Evolutionary conservation across 2,113 vertebrate species (phyloP), one percentile per base, ranked within the genome.

Genomic region (Theristicus caerulescens): DNA sequence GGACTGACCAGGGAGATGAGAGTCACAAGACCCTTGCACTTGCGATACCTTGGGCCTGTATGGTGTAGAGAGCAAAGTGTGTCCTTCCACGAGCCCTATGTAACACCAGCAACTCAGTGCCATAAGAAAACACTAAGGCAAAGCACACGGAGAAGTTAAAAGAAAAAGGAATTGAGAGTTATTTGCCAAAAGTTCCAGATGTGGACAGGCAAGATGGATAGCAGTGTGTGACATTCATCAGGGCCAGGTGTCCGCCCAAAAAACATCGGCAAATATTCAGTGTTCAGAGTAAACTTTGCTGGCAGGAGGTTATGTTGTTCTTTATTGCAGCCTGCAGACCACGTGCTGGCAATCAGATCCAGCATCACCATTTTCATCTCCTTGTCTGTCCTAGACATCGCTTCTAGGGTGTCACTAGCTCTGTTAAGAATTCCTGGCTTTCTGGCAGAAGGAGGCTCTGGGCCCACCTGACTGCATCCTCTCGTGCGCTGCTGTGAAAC

Each of bases 331-430:
- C 36, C 65, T 65, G 59, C 86, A 73, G 42, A 70, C 26, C 40
- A 34, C 0, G 0, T 52, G 34, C 47, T 64, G 36, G 29, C 62
- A 46, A 8, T 32, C 12, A 21, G 16, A 59, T 61, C 44, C n/a
- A 86, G 38, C 24, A 20, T 71, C 55, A 40, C 40, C 46, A 22
- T 27, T 83, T 80, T 29, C 22, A 16, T 36, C 36, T 77, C 40
- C 34, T 66, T 51, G 7, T 55, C 66, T 51, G 4, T 52, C 47
- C 24, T 9, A 73, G 32, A 79, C 25, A 44, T 36, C 7, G 5
- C 27, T 88, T 73, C n/a, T 27, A 70, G 34, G 29, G 17, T 27
- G 19, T 46, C 47, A 18, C 42, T 36, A 26, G 19, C 12, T 32
- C 55, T 55, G 3, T 26, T 77, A 14, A 73, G 40, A 71, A 66